phyloP scores from a whole-genome alignment of 2,113 vertebrate species.

The Dromaius novaehollandiae region DNA sequence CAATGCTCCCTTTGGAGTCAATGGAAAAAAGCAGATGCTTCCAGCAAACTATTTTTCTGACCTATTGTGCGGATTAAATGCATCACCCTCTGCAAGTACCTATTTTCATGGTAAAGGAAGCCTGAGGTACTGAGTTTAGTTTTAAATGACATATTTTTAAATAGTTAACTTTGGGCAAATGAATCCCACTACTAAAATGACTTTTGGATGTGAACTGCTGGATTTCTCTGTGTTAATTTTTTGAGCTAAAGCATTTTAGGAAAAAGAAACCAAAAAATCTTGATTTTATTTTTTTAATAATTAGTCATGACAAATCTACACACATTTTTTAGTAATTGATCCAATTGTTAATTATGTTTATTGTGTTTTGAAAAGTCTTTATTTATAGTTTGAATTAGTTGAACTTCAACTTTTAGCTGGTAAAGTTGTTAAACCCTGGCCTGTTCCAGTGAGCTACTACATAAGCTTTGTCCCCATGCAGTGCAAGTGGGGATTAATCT shows the following conservation, averaged over 20 bases:
- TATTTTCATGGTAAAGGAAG: background rate
- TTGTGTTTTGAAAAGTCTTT: background rate
- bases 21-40: background rate
- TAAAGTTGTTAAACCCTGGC: background rate
- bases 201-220: background rate
- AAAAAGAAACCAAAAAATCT: background rate
- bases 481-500: background rate
- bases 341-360: background rate
- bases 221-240: background rate
- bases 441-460: background rate
- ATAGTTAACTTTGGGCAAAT: background rate
- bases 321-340: background rate
- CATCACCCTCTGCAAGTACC: background rate
- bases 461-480: background rate
- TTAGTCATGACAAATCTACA: background rate
- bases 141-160: background rate
- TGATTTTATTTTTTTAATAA: background rate
- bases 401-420: background rate
- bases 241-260: background rate
- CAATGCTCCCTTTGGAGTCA: background rate
- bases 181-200: background rate
- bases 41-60: background rate
- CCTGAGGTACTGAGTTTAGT: background rate
- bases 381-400: constrained; percentile 15
- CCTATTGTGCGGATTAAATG: background rate